Base-by-base conservation (phyloP, 1,140 invertebrate genomes). In the Lethrus apterus region DNA sequence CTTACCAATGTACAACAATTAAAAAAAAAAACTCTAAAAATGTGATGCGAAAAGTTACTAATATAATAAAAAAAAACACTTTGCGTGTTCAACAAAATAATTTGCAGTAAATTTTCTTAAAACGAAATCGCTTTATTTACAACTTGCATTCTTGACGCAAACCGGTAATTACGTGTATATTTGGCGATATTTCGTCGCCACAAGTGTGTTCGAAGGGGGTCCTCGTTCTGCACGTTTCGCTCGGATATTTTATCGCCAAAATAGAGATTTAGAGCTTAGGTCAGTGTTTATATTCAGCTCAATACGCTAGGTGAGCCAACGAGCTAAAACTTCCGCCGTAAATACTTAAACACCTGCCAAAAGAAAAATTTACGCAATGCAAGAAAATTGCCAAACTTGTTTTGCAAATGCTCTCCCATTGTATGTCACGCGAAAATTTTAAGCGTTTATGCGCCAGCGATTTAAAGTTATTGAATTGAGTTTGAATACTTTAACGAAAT, bases 121-220 rank as follows among this genome's bases (percentile, higher is more conserved):
- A 34, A 18, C 32, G n/a, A 4, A 9, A 14, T 10, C 13, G 13
- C 4, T 14, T 18, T 2, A 14, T 14, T 18, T 14, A 29, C 13
- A 34, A 34, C 32, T 14, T n/a, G 8, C n/a, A 31, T 34, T 34
- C 32, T 34, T 18, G 19, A 18, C 19, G 32, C 14, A 7, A 9
- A 7, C 4, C 14, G 3, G 17, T 34, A 34, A 18, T 34, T 17
- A 7, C n/a, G 32, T 9, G 9, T 18, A 7, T 34, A 34, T 34
- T 34, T 34, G 15, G 17, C 14, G n/a, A 9, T 2, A 7, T 14
- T 9, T 9, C 17, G 32, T 10, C 19, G 1, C 5, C 32, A 18
- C 32, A 34, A 34, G 32, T 34, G 32, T 34, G 17, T 34, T 34
- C 32, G 32, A 34, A 34, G 19, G 32, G 9, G 17, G n/a, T 34